Base-by-base conservation (phyloP, 1,140 invertebrate species). In the Streblospio benedicti region DNA sequence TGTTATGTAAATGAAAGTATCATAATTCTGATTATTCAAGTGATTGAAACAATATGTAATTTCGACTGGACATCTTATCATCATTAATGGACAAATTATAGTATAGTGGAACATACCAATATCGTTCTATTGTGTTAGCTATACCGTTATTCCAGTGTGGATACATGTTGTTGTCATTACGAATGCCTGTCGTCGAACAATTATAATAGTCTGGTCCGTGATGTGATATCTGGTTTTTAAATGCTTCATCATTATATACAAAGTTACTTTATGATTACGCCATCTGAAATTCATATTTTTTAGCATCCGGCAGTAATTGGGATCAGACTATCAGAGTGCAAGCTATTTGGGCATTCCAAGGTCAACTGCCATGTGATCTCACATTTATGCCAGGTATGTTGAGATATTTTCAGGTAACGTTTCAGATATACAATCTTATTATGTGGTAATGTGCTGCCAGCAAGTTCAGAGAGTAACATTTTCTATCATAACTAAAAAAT, bases 291-390 rank as follows among this genome's bases (percentile, higher is more conserved):
- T n/a, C n/a, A n/a, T n/a, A n/a, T n/a, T n/a, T n/a, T 41, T 9
- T 41, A 47, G 5, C 44, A 47, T n/a, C n/a, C 18, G 50, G 23
- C 32, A n/a, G n/a, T 14, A 35, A 35, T 14, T 56, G 53, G 53
- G 32, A 56, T 56, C 5, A 5, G 4, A 12, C 32, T 6, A 31
- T 32, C 14, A 52, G 32, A 20, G 44, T 27, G 31, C n/a, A 50
- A n/a, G 57, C 57, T 12, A 16, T 59, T 14, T 50, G 32, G 23
- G 16, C 23, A 12, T 59, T 53, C 30, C 20, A 23, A 41, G 57
- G 45, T 30, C 57, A 69, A 38, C 33, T 67, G 16, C 38, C 59
- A 12, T 68, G 66, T 63, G 69, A 71, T 60, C 45, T 71, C 16
- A 62, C 65, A 9, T 69, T 71, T 51, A 59, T 53, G 55, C 12